These are phyloP conservation scores for Chelidonichthys spinosus DNA, from an alignment of 2,797 vertebrate species.

Conservation along the genomic window DNA sequence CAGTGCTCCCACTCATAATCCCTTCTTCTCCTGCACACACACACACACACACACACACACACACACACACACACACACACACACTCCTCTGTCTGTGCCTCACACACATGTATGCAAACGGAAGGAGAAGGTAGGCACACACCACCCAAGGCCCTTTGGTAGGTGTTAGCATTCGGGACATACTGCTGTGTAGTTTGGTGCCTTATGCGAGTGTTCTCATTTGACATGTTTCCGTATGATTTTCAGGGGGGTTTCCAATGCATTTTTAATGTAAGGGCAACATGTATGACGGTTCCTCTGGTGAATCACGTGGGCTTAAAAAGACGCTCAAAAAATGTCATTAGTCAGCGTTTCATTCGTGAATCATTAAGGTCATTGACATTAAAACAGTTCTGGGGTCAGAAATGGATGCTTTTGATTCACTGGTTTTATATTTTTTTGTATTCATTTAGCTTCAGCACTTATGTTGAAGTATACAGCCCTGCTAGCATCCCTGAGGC, in stretches of 20 bases:
- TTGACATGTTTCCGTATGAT: slow-evolving; percentile 11
- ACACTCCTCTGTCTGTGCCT: slow-evolving; percentile 55
- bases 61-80: slow-evolving; percentile 53
- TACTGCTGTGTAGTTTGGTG: slow-evolving; percentile 4
- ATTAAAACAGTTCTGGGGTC: background rate
- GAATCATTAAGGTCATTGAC: slow-evolving; percentile 24
- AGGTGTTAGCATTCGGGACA: slow-evolving; percentile 36
- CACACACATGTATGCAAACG: slow-evolving; percentile 69
- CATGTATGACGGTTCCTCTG: slow-evolving; percentile 12
- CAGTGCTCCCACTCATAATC: slow-evolving; percentile 79
- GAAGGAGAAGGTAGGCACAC: slow-evolving; percentile 62
- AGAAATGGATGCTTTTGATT: background rate
- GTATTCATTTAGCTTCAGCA: background rate
- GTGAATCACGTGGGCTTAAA: slow-evolving; percentile 24
- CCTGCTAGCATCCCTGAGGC: background rate
- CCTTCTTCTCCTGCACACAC: slow-evolving; percentile 73
- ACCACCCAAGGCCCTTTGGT: slow-evolving; percentile 44
- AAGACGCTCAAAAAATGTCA: slow-evolving; percentile 38
- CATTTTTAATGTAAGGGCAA: background rate
- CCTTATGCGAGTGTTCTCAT: slow-evolving; percentile 12
- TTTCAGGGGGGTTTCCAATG: background rate
- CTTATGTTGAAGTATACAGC: background rate
- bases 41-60: slow-evolving; percentile 53
- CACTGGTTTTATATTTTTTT: background rate
- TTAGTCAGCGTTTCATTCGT: slow-evolving; percentile 48